Evolutionary conservation across 2,113 vertebrate genomes (phyloP).

Genomic region (Brachirus orientalis): DNA sequence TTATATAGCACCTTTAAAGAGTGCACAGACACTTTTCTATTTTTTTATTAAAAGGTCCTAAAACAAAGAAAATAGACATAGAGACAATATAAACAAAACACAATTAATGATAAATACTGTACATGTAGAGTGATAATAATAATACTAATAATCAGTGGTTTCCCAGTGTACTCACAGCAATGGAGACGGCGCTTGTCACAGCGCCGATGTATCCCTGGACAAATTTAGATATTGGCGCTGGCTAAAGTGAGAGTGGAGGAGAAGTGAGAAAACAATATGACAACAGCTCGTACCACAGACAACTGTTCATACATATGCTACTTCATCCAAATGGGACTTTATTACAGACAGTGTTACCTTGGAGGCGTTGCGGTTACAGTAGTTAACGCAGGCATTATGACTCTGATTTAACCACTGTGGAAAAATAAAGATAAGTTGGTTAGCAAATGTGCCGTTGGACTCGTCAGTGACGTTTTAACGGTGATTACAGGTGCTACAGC

Average conservation of each 20-base stretch:
- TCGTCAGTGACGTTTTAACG: too few species aligned
- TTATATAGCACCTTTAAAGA: too few species aligned
- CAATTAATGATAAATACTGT: background rate
- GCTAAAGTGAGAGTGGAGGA: conserved; percentile 71
- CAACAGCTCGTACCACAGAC: background rate
- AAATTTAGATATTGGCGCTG: conserved; percentile 88
- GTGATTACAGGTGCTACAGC: too few species aligned
- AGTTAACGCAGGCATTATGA: conserved; percentile 96
- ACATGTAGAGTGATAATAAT: background rate
- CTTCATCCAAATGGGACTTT: background rate
- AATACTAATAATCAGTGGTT: background rate
- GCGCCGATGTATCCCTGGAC: conserved; percentile 92
- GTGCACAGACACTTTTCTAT: too few species aligned
- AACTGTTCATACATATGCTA: background rate
- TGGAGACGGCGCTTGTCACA: conserved; percentile 92
- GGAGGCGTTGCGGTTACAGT: conserved; percentile 94
- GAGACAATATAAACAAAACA: background rate
- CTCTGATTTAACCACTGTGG: conserved; percentile 96
- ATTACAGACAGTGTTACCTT: conserved; percentile 78
- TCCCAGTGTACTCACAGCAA: conserved; percentile 87
- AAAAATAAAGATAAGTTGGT: background rate
- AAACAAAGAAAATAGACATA: too few species aligned
- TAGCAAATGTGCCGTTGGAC: background rate
- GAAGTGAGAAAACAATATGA: background rate
- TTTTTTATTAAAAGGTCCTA: too few species aligned